phyloP scores from a whole-genome alignment of 2,797 vertebrate species.

The Syndactyla subalaris region DNA sequence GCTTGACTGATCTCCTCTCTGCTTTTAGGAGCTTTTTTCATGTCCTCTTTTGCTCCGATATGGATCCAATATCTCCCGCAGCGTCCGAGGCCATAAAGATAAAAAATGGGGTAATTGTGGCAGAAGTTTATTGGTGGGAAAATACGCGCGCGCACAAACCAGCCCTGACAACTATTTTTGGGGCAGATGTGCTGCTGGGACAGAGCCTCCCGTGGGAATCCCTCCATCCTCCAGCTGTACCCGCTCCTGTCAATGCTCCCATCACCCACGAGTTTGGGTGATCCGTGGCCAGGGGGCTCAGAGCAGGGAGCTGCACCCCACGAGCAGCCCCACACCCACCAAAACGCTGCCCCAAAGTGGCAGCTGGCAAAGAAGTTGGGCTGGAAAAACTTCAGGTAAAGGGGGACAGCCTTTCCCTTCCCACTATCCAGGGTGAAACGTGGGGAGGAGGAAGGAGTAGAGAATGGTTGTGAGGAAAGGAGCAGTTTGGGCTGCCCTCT shows the following conservation, averaged over 20 bases:
- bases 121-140: conserved; percentile 29
- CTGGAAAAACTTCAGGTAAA: background rate
- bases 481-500: background rate
- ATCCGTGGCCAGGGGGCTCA: fast-evolving
- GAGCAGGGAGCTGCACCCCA: background rate
- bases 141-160: fast-evolving
- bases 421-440: fast-evolving
- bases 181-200: background rate
- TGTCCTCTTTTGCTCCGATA: conserved; percentile 21
- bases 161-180: background rate
- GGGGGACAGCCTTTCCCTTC: background rate
- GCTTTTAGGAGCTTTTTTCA: conserved; percentile 33
- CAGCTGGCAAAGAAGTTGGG: fast-evolving
- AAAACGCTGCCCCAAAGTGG: fast-evolving
- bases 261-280: fast-evolving
- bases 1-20: conserved; percentile 12
- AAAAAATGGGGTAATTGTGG: conserved; percentile 60
- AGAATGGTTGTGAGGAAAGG: fast-evolving
- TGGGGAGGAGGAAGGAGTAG: background rate
- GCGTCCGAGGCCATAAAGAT: conserved; percentile 53
- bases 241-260: background rate
- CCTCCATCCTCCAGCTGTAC: background rate
- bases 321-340: fast-evolving
- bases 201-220: background rate
- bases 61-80: conserved; percentile 50